These are phyloP conservation scores for Sinhomidia bicolor DNA, from an alignment of 2,888 invertebrate genomes.

Conservation along the genomic window DNA sequence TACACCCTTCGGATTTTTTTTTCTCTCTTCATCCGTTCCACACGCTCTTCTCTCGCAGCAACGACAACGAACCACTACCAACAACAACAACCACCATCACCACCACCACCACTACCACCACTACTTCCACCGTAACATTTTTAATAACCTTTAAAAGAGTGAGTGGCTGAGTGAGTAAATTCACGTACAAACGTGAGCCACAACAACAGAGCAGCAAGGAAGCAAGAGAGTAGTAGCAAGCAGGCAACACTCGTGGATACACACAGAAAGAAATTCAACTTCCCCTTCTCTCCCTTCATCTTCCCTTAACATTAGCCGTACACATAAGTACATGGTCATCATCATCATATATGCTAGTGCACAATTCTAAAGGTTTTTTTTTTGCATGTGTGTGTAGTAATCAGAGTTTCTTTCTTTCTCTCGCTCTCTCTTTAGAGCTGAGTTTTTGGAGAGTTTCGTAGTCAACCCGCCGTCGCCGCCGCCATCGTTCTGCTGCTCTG, in stretches of 20 bases:
- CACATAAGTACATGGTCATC: constrained; percentile 23
- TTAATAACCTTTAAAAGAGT: constrained; percentile 52
- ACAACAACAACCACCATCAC: neutral
- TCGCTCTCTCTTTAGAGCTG: neutral
- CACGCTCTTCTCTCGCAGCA: constrained; percentile 37
- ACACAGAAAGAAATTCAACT: constrained; percentile 26
- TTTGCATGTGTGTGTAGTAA: constrained; percentile 24
- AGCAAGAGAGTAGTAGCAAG: neutral
- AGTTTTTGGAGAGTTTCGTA: too few species aligned
- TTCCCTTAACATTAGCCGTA: constrained; percentile 22
- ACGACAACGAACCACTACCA: constrained; percentile 26
- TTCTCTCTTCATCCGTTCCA: constrained; percentile 29
- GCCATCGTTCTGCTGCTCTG: too few species aligned
- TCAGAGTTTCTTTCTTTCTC: constrained; percentile 32
- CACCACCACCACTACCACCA: neutral
- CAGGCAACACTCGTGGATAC: neutral
- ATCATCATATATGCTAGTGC: neutral
- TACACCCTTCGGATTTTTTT: constrained; percentile 60
- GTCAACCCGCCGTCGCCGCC: too few species aligned
- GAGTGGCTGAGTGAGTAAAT: constrained; percentile 17
- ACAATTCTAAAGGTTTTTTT: constrained; percentile 44
- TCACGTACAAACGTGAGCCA: neutral
- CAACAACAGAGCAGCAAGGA: too few species aligned
- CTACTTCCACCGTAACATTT: constrained; percentile 28
- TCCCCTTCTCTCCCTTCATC: constrained; percentile 28